Base-by-base conservation (phyloP, 2,113 vertebrate genomes). In the Carassius auratus region DNA sequence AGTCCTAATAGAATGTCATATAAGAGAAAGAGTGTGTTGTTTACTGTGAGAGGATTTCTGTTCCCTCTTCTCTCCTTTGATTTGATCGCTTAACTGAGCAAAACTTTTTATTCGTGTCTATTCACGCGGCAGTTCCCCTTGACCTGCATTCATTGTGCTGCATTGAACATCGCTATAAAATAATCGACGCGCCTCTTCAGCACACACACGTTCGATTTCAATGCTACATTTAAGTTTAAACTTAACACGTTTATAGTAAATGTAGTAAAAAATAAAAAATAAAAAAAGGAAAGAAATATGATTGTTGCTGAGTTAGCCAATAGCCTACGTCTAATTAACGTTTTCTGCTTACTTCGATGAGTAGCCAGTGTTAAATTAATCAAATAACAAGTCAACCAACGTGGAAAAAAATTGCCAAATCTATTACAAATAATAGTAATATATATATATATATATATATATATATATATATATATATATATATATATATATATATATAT, bases 31-130 rank as follows among this genome's bases (percentile, higher is more conserved):
- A 55, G 23, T 55, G 45, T 69, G 80, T 81, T 13, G 45, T 30
- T 36, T 69, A 82, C 64, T 68, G 59, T 81, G 64, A 82, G 80
- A 57, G 75, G 74, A 19, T 71, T 79, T 45, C n/a, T 73, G 26
- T 85, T 17, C 76, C 84, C 76, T 80, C 64, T 69, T 85, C 76
- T 66, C 73, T n/a, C 26, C 57, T 95, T 94, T 89, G 88, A 95
- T 96, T 96, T 95, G 92, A 91, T 91, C 91, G 95, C 93, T 95
- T 95, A 95, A 95, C 94, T 96, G 95, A 96, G 92, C 95, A 96
- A 95, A 95, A 94, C 94, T 95, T 82, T 93, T 94, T 94, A 95
- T 96, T 96, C 92, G 93, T 96, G 96, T 95, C 93, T 95, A 96
- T 96, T 96, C 96, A 96, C 95, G 96, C 96, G 94, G 93, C 85